Evolutionary conservation across 1,140 invertebrate species (phyloP).

Genomic region (Nomia melanderi): DNA sequence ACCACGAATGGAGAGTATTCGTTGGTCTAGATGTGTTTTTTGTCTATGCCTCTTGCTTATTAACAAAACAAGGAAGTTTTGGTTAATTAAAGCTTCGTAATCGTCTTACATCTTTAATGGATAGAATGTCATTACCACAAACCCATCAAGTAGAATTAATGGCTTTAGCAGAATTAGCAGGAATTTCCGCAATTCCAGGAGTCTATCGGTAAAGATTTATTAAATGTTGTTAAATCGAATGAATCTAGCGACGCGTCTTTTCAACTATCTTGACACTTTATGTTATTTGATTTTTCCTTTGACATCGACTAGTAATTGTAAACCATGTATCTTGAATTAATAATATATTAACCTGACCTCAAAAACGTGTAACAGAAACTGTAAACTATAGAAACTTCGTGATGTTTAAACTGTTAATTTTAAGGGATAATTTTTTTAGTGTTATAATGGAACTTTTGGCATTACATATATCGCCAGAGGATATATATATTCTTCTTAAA

Average conservation of each 20-base stretch:
- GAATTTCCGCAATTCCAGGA: constrained; percentile 62
- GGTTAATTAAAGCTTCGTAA: too few relatives aligned
- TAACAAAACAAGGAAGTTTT: too few relatives aligned
- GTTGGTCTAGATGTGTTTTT: too few relatives aligned
- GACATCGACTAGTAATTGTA: neutral
- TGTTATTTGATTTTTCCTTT: neutral
- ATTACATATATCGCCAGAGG: constrained; percentile 69
- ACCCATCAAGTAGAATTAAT: constrained; percentile 65
- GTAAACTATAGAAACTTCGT: neutral
- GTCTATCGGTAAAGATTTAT: constrained; percentile 63
- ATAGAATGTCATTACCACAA: constrained; percentile 65
- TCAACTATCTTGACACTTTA: neutral
- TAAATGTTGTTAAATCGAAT: constrained; percentile 10
- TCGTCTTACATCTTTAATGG: neutral
- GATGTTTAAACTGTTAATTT: neutral
- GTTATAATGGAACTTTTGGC: constrained; percentile 69
- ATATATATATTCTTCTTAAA: constrained; percentile 69
- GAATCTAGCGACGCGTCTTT: neutral
- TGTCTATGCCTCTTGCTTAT: too few relatives aligned
- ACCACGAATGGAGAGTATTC: too few relatives aligned
- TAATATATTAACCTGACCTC: too few relatives aligned
- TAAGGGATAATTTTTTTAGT: constrained; percentile 48
- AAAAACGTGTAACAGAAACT: neutral
- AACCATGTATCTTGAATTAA: too few relatives aligned
- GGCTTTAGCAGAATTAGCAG: constrained; percentile 68